Conservation (phyloP, 2,797 vertebrate genomes). For the Chromis chromis region DNA sequence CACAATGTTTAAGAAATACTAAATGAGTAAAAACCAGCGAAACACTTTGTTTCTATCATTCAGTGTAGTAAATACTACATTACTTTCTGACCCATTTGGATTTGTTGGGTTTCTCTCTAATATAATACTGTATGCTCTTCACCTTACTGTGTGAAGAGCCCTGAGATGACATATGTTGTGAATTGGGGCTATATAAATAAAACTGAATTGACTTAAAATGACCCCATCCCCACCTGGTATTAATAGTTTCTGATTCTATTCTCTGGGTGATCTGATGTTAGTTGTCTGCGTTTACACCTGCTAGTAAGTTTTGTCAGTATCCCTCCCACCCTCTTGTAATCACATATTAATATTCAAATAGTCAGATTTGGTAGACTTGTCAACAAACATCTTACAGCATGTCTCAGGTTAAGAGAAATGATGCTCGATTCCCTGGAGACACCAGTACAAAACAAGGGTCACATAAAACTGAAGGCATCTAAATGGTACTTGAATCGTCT, state of each 20-base stretch:
- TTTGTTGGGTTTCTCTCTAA: too few species aligned
- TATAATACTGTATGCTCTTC: too few species aligned
- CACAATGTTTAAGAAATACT: neutral
- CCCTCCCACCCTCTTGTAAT: neutral
- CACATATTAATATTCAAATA: neutral
- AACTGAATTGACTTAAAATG: too few species aligned
- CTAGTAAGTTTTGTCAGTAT: neutral
- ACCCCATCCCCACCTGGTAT: neutral
- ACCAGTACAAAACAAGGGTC: neutral
- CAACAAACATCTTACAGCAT: neutral
- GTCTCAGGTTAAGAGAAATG: neutral
- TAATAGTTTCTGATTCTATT: neutral
- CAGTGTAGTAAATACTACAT: slow-evolving; percentile 7
- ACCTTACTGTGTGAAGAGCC: too few species aligned
- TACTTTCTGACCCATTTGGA: neutral
- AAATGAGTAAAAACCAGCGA: neutral
- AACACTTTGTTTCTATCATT: neutral
- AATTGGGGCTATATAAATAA: too few species aligned
- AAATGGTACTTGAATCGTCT: too few species aligned
- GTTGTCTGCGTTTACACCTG: neutral
- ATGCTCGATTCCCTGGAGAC: neutral
- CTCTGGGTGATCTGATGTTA: neutral
- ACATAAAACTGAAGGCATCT: neutral
- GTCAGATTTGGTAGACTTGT: neutral
- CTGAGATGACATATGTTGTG: too few species aligned